These are phyloP conservation scores for Triplophysa siluroides DNA, from an alignment of 2,113 vertebrate genomes.

Conservation along the genomic window DNA sequence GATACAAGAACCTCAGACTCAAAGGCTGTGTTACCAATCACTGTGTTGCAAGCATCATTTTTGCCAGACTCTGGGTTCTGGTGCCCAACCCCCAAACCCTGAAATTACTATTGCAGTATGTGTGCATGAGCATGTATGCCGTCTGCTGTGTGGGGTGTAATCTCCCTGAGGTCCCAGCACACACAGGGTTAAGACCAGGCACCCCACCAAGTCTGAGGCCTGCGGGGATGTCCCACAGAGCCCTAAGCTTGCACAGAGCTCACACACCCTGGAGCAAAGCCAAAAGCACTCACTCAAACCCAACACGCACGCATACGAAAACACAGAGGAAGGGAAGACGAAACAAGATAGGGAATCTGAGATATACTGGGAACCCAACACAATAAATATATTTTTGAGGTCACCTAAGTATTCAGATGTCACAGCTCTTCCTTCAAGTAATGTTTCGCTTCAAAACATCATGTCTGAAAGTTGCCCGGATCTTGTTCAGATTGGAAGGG, in stretches of 20 bases:
- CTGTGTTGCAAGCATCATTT: slow-evolving; percentile 26
- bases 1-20: background rate
- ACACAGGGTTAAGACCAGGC: slow-evolving; percentile 73
- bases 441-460: background rate
- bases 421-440: background rate
- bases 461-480: background rate
- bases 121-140: slow-evolving; percentile 56
- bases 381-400: background rate
- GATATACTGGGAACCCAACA: background rate
- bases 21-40: slow-evolving; percentile 10
- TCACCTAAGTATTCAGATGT: background rate
- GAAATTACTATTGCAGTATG: slow-evolving; percentile 20
- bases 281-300: slow-evolving; percentile 21
- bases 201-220: slow-evolving; percentile 70
- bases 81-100: background rate
- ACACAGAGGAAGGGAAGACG: background rate
- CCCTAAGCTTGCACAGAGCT: slow-evolving; percentile 59
- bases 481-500: background rate
- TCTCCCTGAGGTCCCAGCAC: slow-evolving; percentile 71
- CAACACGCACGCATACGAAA: slow-evolving; percentile 18
- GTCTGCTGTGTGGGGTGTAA: slow-evolving; percentile 70
- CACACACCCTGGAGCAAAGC: slow-evolving; percentile 49
- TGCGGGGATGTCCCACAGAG: slow-evolving; percentile 72
- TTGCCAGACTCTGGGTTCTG: slow-evolving; percentile 23
- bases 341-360: slow-evolving; percentile 11